A percentile compares a stretch with the other conserved stretches of the same genome.
Conservation (phyloP, 2,888 invertebrate species). For the Octonoba sinensis region DNA sequence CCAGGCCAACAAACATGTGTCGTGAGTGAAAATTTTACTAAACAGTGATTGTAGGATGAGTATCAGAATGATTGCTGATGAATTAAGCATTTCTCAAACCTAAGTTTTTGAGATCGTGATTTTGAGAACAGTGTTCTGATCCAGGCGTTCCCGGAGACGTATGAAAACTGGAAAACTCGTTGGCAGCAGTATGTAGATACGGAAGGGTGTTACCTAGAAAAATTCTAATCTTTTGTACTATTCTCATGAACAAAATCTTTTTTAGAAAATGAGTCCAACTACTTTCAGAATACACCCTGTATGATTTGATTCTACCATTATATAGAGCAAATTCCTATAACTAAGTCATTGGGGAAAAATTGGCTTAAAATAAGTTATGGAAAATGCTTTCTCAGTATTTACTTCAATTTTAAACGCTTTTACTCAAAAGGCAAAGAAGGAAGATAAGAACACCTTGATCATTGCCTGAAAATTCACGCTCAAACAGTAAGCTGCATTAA, state of each 20-base stretch:
- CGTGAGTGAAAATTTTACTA: neutral
- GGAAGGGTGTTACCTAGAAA: neutral
- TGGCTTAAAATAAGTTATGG: no score
- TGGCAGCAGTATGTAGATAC: neutral
- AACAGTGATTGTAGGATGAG: slow-evolving; percentile 4
- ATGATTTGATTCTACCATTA: no score
- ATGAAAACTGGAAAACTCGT: neutral
- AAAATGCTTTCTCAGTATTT: no score
- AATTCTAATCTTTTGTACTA: slow-evolving; percentile 2
- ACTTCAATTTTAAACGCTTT: no score
- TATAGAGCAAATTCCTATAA: no score
- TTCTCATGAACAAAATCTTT: neutral
- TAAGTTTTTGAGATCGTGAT: neutral
- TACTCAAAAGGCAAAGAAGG: no score
- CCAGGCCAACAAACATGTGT: neutral
- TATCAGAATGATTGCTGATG: slow-evolving; percentile 7
- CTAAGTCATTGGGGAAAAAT: no score
- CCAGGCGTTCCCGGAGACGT: neutral
- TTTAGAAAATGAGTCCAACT: slow-evolving; percentile 1
- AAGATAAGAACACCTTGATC: no score
- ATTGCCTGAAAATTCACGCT: no score
- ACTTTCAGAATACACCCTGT: neutral
- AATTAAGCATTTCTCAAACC: slow-evolving; percentile 1
- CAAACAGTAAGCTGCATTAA: no score
- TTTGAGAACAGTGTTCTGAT: neutral